These are phyloP conservation scores for Meriones psammophilus DNA, from an alignment of 2,797 vertebrate species.

Conservation along the genomic window DNA sequence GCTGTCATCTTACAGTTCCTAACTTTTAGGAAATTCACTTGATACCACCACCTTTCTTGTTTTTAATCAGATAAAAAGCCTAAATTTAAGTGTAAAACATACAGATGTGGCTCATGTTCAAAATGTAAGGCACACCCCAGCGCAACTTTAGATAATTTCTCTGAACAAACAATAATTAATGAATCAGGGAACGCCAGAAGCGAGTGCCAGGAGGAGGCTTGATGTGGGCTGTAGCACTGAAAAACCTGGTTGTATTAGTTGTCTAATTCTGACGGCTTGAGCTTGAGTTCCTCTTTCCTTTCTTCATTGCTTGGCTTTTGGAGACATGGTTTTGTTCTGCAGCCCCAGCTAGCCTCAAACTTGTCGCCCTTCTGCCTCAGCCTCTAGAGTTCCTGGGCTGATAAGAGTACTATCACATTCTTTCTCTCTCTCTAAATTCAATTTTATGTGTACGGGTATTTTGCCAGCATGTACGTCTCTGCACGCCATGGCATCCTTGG, in stretches of 20 bases:
- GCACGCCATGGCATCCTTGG: too few relatives aligned
- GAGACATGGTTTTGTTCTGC: background rate
- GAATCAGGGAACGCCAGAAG: background rate
- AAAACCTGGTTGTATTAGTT: background rate
- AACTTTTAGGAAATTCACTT: background rate
- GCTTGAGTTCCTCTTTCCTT: background rate
- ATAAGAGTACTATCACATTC: background rate
- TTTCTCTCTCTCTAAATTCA: too few relatives aligned
- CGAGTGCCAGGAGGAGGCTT: background rate
- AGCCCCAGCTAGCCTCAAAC: background rate
- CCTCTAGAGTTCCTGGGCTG: background rate
- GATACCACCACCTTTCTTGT: background rate
- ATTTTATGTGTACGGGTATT: background rate
- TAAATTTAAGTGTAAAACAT: slow-evolving; percentile 15
- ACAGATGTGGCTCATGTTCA: background rate
- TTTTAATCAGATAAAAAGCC: background rate
- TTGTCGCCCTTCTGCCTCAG: background rate
- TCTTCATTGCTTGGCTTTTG: background rate
- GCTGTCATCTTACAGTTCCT: background rate
- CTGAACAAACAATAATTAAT: background rate
- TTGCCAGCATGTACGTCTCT: background rate
- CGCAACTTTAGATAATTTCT: background rate
- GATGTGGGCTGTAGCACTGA: background rate
- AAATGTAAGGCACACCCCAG: background rate
- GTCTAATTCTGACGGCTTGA: background rate